Percentiles rank a stretch among this genome's conserved stretches.
These are phyloP conservation scores for Holacanthella duospinosa DNA, from an alignment of 2,888 invertebrate species.

Conservation along the genomic window DNA sequence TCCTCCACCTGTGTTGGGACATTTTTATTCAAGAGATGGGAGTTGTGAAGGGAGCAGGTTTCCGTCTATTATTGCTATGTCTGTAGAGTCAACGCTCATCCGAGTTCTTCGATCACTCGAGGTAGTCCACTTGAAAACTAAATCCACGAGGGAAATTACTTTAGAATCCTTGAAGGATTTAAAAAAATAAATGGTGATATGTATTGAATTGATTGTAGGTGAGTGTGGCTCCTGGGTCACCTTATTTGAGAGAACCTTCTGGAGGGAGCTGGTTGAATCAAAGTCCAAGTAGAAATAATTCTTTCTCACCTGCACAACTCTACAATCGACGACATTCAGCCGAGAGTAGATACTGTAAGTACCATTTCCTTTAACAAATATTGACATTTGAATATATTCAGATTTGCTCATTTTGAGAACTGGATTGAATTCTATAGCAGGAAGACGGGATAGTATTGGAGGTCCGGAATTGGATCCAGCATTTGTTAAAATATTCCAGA, in stretches of 20 bases:
- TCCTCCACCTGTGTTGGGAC: conserved; percentile 36
- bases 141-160: too few relatives aligned
- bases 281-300: conserved; percentile 32
- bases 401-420: background rate
- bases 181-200: background rate
- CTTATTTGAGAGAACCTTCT: conserved; percentile 35
- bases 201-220: conserved; percentile 15
- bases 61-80: conserved; percentile 42
- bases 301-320: conserved; percentile 28
- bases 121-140: conserved; percentile 37
- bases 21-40: conserved; percentile 24
- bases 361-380: background rate
- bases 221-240: conserved; percentile 33
- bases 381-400: background rate
- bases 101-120: conserved; percentile 46
- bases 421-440: conserved; percentile 21
- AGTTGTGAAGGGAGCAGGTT: conserved; percentile 32
- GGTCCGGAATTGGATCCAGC: conserved; percentile 39
- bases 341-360: conserved; percentile 28
- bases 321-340: conserved; percentile 36
- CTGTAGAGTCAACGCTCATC: conserved; percentile 48
- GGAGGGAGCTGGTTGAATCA: conserved; percentile 35
- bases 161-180: background rate
- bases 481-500: conserved; percentile 42
- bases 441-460: conserved; percentile 36